Evolutionary conservation across 2,113 vertebrate species (phyloP).

Genomic region (Falco punctatus): DNA sequence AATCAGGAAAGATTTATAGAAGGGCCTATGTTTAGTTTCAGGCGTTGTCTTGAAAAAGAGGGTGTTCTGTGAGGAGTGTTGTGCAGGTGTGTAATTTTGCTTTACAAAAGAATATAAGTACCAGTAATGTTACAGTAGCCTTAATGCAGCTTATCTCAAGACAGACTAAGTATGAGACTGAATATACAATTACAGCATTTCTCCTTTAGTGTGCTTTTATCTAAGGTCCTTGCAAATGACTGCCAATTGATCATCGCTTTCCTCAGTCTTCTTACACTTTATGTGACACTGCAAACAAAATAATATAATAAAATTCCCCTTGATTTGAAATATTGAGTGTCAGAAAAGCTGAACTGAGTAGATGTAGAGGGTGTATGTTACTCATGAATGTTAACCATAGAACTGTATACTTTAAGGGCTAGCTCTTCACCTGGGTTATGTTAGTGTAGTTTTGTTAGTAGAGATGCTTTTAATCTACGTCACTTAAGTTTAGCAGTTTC

Average conservation of each 20-base stretch:
- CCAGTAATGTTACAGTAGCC: neutral
- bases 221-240: neutral
- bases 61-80: neutral
- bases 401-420: neutral
- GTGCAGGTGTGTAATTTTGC: neutral
- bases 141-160: neutral
- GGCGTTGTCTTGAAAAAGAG: neutral
- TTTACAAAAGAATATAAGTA: neutral
- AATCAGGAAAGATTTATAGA: neutral
- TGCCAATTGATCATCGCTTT: neutral
- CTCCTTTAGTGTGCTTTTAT: neutral
- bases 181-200: neutral
- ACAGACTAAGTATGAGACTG: neutral
- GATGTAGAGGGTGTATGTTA: neutral
- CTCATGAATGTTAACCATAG: neutral
- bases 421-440: neutral
- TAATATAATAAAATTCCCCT: neutral
- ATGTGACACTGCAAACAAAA: neutral
- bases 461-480: neutral
- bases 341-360: neutral
- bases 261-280: neutral
- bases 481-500: neutral
- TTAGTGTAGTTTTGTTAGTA: neutral
- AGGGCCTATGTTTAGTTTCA: neutral
- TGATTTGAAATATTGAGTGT: slow-evolving; percentile 2